Percentiles rank a stretch among this genome's conserved stretches.
phyloP scores from a whole-genome alignment of 2,113 vertebrate species.

The Corythornis madagascariensis region DNA sequence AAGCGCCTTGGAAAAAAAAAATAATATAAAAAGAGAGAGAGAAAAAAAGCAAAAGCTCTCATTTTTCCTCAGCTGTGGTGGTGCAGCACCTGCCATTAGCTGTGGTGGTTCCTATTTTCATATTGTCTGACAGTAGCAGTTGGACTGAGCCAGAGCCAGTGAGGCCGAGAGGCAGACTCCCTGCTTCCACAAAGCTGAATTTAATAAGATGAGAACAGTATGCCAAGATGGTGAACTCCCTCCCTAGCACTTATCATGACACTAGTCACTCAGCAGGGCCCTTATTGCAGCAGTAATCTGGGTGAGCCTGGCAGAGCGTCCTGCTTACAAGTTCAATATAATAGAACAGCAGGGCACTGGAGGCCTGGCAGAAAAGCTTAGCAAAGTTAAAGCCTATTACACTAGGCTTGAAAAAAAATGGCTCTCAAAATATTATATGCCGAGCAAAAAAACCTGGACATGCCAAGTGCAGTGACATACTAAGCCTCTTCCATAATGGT shows the following conservation, averaged over 20 bases:
- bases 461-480: conserved; percentile 83
- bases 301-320: conserved; percentile 89
- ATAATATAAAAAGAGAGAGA: neutral
- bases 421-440: conserved; percentile 79
- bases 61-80: conserved; percentile 65
- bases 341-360: conserved; percentile 88
- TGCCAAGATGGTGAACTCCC: conserved; percentile 88
- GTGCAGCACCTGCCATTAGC: conserved; percentile 86
- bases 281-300: conserved; percentile 92
- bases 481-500: conserved; percentile 59
- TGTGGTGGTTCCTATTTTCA: conserved; percentile 85
- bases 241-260: conserved; percentile 88
- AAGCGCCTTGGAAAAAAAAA: neutral
- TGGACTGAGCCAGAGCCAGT: conserved; percentile 85
- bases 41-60: neutral
- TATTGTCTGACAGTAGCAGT: conserved; percentile 91
- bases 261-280: conserved; percentile 91
- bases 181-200: conserved; percentile 89
- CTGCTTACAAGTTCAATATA: conserved; percentile 96
- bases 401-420: conserved; percentile 83
- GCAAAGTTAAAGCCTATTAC: conserved; percentile 98
- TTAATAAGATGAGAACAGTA: conserved; percentile 96
- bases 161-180: conserved; percentile 82
- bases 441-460: conserved; percentile 75
- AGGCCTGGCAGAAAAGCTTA: conserved; percentile 97